phyloP scores from a whole-genome alignment of 2,113 vertebrate genomes.

The Silurus asotus region DNA sequence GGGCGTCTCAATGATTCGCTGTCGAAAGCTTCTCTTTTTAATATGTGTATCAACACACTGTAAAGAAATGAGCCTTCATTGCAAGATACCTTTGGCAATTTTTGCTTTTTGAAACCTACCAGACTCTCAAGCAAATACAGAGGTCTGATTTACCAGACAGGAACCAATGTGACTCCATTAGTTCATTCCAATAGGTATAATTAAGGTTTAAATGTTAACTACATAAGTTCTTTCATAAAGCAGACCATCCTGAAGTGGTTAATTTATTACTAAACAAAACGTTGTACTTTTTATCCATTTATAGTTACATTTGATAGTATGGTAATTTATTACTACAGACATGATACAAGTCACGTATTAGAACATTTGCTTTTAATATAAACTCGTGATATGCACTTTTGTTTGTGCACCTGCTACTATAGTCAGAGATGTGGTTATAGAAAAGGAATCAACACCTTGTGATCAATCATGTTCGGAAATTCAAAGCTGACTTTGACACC shows the following conservation, averaged over 20 bases:
- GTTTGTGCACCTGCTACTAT: not conserved
- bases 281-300: not conserved
- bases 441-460: not conserved
- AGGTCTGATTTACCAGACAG: too few species aligned
- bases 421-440: not conserved
- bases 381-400: not conserved
- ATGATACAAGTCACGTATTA: not conserved
- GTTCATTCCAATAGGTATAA: too few species aligned
- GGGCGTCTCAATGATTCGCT: not conserved
- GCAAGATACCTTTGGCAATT: too few species aligned
- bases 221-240: not conserved
- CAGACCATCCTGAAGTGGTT: not conserved
- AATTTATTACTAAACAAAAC: not conserved
- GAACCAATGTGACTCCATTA: too few species aligned
- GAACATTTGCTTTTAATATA: not conserved
- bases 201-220: too few species aligned
- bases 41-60: too few species aligned
- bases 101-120: too few species aligned
- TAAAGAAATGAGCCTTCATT: not conserved
- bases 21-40: not conserved
- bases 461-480: not conserved
- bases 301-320: not conserved
- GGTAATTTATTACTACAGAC: not conserved
- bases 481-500: too few species aligned
- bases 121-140: too few species aligned